Evolutionary conservation across 1,140 invertebrate species (phyloP), one percentile per base, ranked within the genome.

Genomic region (Drosophila busckii): DNA sequence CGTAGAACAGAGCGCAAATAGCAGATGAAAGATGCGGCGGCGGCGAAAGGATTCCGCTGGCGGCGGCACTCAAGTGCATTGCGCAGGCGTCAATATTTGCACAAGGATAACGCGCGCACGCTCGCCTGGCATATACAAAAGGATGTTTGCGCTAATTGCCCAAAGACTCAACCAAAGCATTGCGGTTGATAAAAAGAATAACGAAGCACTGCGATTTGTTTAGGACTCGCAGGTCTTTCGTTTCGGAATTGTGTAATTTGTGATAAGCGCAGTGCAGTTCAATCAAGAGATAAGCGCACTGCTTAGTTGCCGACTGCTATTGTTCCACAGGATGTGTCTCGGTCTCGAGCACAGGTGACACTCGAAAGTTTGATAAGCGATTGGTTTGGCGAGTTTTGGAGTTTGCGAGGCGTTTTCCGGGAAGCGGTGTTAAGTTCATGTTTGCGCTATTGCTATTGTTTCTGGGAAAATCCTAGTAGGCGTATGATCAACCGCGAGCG

Each of bases 91-190:
- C 61, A 80, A 82, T 80, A 82, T 80, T 82, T 59, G 71, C 69
- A 42, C 22, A 80, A 83, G 75, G 75, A 80, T 82, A 80, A 69
- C 58, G 60, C 53, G 52, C 56, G 53, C 70, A 48, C 48, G 49
- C 23, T 13, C 23, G 15, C 44, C 53, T 31, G 48, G n/a, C n/a
- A n/a, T n/a, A n/a, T n/a, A n/a, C n/a, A 35, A 73, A 75, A 82
- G 76, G 76, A 75, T 82, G 75, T 80, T 80, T 80, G 60, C 63
- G 52, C 75, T 75, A 70, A 66, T 70, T 80, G 52, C 40, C 56
- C 28, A 45, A 70, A 50, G 56, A 46, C 50, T 31, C 64, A 75
- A 60, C 25, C n/a, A 34, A 34, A 25, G 37, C 45, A 31, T 50
- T 76, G 70, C 46, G 70, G 70, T 76, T 76, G 71, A 78, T 76